These are phyloP conservation scores for Callopanchax toddi DNA, from an alignment of 2,113 vertebrate species.

Conservation along the genomic window DNA sequence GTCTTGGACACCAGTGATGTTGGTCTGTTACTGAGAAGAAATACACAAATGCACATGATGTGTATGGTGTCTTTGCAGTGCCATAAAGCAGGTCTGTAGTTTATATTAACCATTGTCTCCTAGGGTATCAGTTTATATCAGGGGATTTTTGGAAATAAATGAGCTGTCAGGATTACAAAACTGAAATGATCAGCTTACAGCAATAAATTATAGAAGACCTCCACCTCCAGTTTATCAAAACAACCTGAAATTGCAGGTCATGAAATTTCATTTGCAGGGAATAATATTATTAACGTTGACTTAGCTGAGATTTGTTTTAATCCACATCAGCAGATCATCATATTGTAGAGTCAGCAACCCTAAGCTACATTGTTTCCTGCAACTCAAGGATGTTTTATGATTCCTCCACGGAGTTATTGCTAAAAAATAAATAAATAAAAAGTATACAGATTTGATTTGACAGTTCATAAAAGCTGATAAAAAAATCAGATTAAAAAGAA, in stretches of 20 bases:
- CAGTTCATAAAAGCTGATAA: no score
- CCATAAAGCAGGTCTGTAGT: neutral
- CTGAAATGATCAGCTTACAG: conserved; percentile 22
- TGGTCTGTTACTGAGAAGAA: conserved; percentile 53
- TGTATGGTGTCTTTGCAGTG: neutral
- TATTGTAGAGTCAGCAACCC: conserved; percentile 12
- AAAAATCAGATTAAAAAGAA: no score
- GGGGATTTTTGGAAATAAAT: conserved; percentile 8
- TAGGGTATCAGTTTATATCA: neutral
- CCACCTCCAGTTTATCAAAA: conserved; percentile 62
- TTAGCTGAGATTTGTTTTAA: conserved; percentile 64
- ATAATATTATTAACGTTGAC: conserved; percentile 65
- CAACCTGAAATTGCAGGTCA: conserved; percentile 58
- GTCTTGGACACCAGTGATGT: conserved; percentile 51
- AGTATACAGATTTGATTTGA: no score
- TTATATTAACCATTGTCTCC: conserved; percentile 1
- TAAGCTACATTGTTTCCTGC: conserved; percentile 5
- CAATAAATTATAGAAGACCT: conserved; percentile 33
- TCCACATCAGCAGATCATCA: conserved; percentile 59
- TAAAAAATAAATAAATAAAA: no score
- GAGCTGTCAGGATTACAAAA: conserved; percentile 20
- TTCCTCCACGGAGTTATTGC: neutral
- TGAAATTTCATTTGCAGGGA: conserved; percentile 54
- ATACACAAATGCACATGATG: conserved; percentile 8
- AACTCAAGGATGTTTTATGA: conserved; percentile 18